Evolutionary conservation across 2,888 invertebrate genomes (phyloP).

Genomic region (Dryococelus australis): DNA sequence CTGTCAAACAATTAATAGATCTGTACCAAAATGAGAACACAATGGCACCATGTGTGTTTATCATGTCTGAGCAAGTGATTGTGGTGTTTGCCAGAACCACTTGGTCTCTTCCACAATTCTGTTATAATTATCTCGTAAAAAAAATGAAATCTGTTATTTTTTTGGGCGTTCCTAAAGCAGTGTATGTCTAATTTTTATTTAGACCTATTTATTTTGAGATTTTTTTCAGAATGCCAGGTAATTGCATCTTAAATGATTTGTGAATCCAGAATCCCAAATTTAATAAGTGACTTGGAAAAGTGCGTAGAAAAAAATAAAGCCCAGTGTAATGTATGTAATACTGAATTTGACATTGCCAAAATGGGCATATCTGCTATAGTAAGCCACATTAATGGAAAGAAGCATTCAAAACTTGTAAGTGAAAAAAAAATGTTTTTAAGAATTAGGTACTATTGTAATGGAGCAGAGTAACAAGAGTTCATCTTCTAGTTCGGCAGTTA

Average conservation of each 20-base stretch:
- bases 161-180: background rate
- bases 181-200: background rate
- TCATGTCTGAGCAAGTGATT: too few species aligned
- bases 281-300: conserved; percentile 23
- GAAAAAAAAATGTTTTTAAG: background rate
- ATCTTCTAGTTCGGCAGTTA: background rate
- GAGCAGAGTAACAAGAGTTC: background rate
- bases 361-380: background rate
- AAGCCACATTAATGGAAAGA: conserved; percentile 19
- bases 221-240: background rate
- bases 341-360: background rate
- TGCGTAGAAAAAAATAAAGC: background rate
- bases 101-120: too few species aligned
- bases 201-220: conserved; percentile 31
- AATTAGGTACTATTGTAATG: background rate
- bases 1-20: too few species aligned
- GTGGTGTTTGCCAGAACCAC: too few species aligned
- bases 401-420: background rate
- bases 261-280: background rate
- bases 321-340: background rate
- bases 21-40: too few species aligned
- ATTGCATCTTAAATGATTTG: conserved; percentile 21
- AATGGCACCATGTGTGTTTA: too few species aligned
- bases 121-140: too few species aligned
- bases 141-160: too few species aligned